A percentile compares a stretch with the other conserved stretches of the same genome.
Conservation (phyloP, 1,140 invertebrate genomes). For the Pseudobourletiella spinata region DNA sequence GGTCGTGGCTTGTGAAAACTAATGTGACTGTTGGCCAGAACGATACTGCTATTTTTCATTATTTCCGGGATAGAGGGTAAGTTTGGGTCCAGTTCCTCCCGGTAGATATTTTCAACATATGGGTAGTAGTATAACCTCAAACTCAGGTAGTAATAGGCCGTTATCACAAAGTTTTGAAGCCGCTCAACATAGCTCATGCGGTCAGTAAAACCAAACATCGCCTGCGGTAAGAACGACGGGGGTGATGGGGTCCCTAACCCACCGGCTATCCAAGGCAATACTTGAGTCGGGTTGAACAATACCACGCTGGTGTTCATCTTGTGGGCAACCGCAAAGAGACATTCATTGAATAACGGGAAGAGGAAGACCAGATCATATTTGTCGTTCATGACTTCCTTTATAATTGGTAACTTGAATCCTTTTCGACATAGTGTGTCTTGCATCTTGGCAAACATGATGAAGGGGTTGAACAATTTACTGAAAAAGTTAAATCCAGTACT, state of each 20-base stretch:
- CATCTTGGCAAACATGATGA: not conserved
- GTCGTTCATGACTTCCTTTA: not conserved
- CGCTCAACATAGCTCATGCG: constrained; percentile 42
- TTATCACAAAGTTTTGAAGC: constrained; percentile 17
- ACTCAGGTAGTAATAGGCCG: not conserved
- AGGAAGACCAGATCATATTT: not conserved
- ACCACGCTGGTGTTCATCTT: not conserved
- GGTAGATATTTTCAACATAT: not conserved
- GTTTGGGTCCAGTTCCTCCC: not conserved
- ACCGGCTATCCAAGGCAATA: not conserved
- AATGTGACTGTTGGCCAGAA: constrained; percentile 50
- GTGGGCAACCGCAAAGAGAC: not conserved
- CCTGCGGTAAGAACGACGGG: constrained; percentile 29
- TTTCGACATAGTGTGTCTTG: not conserved
- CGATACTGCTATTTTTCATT: constrained; percentile 36
- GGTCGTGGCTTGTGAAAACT: constrained; percentile 45
- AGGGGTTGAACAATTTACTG: not conserved
- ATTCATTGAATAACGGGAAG: not conserved
- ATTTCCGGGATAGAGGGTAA: constrained; percentile 44
- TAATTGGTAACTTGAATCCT: not conserved
- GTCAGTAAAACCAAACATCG: constrained; percentile 38
- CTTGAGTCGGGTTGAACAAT: not conserved
- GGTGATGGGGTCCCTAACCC: not conserved
- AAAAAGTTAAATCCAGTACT: not conserved
- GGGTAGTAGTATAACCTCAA: not conserved